Conservation (phyloP, 2,888 invertebrate genomes). For the Tortricodes alternella region DNA sequence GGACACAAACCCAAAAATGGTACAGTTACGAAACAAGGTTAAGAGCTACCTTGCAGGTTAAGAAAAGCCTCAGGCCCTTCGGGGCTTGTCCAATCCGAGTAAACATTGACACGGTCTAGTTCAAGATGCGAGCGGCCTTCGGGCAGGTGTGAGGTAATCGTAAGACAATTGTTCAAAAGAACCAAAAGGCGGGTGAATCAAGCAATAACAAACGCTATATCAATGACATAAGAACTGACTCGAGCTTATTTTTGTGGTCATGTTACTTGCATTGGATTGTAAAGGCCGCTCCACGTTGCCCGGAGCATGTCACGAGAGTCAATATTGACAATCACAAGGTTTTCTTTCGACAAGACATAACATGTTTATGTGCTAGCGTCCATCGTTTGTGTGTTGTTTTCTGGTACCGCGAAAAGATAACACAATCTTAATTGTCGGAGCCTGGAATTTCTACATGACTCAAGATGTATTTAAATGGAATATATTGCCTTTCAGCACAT, state of each 20-base stretch:
- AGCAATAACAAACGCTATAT: no score
- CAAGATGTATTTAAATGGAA: no score
- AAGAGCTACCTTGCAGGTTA: no score
- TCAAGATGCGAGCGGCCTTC: constrained; percentile 13
- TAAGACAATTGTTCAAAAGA: no score
- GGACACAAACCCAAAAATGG: not conserved
- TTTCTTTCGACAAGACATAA: not conserved
- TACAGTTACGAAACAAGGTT: not conserved
- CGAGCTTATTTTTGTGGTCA: no score
- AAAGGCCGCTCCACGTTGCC: constrained; percentile 3
- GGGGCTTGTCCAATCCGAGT: not conserved
- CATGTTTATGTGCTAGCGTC: not conserved
- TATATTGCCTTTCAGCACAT: no score
- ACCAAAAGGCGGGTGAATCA: no score
- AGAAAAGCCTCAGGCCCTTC: not conserved
- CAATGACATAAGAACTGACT: no score
- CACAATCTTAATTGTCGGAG: no score
- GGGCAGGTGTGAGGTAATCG: constrained; percentile 1
- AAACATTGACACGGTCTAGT: constrained; percentile 16
- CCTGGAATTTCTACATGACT: no score
- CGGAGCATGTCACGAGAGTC: not conserved
- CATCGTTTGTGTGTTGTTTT: no score
- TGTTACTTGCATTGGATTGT: not conserved
- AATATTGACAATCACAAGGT: constrained; percentile 9
- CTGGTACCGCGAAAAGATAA: no score